These are phyloP conservation scores for Eublepharis macularius DNA, from an alignment of 2,113 vertebrate species.

Conservation along the genomic window DNA sequence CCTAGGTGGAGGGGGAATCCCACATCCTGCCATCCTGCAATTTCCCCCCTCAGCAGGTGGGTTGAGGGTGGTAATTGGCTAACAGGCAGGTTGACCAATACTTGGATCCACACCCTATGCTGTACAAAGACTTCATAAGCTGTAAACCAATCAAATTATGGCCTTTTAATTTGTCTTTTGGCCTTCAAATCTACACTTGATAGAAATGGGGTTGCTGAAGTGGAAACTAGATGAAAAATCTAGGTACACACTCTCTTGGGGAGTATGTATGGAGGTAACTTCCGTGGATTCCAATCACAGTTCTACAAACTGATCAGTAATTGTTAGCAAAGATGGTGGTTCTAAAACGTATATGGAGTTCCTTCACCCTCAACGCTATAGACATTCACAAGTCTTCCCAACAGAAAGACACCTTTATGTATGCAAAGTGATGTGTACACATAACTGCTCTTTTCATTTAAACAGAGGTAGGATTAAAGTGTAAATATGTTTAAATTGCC, in stretches of 20 bases:
- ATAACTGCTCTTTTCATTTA: neutral
- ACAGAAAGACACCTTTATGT: neutral
- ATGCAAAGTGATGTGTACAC: neutral
- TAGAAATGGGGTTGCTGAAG: neutral
- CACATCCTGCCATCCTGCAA: no score
- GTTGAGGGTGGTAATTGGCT: no score
- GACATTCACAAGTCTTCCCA: neutral
- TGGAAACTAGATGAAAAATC: neutral
- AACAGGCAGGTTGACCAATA: no score
- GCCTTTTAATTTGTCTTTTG: no score
- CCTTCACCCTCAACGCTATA: no score
- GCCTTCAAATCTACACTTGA: no score
- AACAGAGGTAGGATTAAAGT: neutral
- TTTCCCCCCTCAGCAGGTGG: no score
- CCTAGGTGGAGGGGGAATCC: no score
- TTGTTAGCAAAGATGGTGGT: neutral
- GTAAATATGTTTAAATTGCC: neutral
- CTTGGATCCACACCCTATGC: no score
- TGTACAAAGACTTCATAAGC: no score
- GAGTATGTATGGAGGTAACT: neutral
- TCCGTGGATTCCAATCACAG: neutral
- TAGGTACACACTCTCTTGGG: neutral
- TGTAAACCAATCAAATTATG: no score
- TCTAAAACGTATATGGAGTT: neutral
- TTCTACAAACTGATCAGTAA: neutral